Evolutionary conservation across 2,888 invertebrate species (phyloP), one percentile per base, ranked within the genome.

Genomic region (Sphaeridia pumilis): DNA sequence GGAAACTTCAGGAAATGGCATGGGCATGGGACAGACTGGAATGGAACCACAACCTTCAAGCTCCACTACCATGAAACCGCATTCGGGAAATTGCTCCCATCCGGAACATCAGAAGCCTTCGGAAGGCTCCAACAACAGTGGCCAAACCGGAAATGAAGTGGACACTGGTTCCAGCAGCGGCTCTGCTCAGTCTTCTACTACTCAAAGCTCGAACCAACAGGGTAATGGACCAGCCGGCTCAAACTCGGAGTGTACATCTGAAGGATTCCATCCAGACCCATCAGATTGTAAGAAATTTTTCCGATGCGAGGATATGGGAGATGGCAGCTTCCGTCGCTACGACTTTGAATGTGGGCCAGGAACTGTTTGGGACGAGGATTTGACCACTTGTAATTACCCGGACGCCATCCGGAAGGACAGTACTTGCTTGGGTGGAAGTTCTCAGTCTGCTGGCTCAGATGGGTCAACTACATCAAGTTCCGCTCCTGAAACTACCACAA

Each of bases 241-340:
- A 38, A 20, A 38, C 7, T 17, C 43, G 1, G 28, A 46, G 2
- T 41, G 49, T 12, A 35, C 20, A 7, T 24, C 38, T 1, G 59
- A 58, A 43, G 63, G 63, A 4, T 63, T 59, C 42, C 58, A 50
- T 42, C 54, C 55, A 7, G 52, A 63, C 46, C 56, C 57, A 1
- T 54, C 38, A n/a, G 50, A 63, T 47, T 63, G 63, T 44, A 55
- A 48, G 4, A 59, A 57, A 43, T 63, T 63, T 44, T 61, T 49
- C 46, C 52, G 60, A 17, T 60, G 60, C 21, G 60, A 58, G 10
- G 46, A 54, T 25, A 43, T 27, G 25, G 55, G 47, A 43, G 52
- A 50, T 5, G 54, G 34, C 1, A 49, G 49, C 4, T 53, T 54
- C 25, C 52, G 41, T n/a, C 52, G 52, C 36, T 60, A 55, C 26